phyloP scores from a whole-genome alignment of 2,888 invertebrate species.

The Phengaris arion region DNA sequence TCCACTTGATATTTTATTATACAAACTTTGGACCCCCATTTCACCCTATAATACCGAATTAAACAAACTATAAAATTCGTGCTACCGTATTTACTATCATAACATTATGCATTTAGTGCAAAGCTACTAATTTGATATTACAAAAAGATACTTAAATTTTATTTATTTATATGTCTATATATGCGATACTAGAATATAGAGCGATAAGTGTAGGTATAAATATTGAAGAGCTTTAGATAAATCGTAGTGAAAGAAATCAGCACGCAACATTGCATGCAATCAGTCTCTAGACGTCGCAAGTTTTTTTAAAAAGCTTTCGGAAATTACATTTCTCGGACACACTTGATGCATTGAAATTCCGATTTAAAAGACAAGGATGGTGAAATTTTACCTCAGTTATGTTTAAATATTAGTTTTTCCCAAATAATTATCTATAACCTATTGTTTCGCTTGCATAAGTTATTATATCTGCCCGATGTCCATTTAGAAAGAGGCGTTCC shows the following conservation, averaged over 20 bases:
- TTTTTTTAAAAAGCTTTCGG: neutral
- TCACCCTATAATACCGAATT: no score
- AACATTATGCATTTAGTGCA: no score
- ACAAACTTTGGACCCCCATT: no score
- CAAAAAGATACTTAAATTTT: no score
- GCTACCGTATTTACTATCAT: no score
- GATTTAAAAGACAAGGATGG: neutral
- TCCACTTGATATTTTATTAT: no score
- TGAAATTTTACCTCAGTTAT: neutral
- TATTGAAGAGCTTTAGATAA: slow-evolving; percentile 14
- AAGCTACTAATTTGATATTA: no score
- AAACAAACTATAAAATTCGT: no score
- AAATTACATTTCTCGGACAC: slow-evolving; percentile 15
- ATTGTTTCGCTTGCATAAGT: neutral
- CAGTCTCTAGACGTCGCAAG: neutral
- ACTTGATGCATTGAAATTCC: neutral
- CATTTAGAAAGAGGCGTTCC: neutral
- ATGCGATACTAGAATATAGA: neutral
- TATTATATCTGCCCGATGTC: neutral
- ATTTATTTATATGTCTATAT: neutral
- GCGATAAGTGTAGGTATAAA: neutral
- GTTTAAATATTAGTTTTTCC: neutral
- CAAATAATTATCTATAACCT: neutral
- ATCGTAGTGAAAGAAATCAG: neutral
- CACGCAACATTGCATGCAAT: slow-evolving; percentile 7